Conservation (phyloP, 2,113 vertebrate species). For the Gymnarchus niloticus region DNA sequence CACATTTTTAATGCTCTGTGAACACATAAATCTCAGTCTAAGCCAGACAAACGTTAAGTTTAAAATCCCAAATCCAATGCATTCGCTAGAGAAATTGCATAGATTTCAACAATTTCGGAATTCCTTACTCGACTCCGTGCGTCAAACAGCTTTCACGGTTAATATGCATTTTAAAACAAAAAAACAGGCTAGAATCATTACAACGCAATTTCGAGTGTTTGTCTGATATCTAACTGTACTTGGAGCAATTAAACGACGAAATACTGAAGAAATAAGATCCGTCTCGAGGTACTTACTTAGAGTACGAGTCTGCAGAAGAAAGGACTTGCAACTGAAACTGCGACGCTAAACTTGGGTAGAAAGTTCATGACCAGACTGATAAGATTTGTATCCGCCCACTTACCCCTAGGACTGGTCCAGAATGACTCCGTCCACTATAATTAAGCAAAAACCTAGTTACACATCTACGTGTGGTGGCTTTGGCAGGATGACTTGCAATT, state of each 20-base stretch:
- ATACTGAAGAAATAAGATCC: neutral
- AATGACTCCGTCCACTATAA: neutral
- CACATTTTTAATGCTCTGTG: neutral
- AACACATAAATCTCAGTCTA: neutral
- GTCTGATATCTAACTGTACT: neutral
- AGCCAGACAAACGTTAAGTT: neutral
- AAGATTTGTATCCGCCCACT: neutral
- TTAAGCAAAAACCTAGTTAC: neutral
- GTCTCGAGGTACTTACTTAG: neutral
- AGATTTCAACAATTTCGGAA: neutral
- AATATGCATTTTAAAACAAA: neutral
- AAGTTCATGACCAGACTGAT: neutral
- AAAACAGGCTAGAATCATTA: too few species aligned
- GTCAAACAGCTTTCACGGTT: neutral
- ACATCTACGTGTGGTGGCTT: neutral
- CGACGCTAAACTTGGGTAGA: neutral
- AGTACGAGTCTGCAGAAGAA: neutral
- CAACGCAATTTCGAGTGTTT: too few species aligned
- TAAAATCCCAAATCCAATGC: neutral
- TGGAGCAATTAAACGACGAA: neutral
- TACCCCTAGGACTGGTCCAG: neutral
- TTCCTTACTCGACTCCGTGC: neutral
- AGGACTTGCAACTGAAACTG: neutral
- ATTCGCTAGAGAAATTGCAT: neutral
- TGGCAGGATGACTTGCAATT: constrained; percentile 10